Evolutionary conservation across 1,140 invertebrate species (phyloP).

Genomic region (Saccostrea echinata): DNA sequence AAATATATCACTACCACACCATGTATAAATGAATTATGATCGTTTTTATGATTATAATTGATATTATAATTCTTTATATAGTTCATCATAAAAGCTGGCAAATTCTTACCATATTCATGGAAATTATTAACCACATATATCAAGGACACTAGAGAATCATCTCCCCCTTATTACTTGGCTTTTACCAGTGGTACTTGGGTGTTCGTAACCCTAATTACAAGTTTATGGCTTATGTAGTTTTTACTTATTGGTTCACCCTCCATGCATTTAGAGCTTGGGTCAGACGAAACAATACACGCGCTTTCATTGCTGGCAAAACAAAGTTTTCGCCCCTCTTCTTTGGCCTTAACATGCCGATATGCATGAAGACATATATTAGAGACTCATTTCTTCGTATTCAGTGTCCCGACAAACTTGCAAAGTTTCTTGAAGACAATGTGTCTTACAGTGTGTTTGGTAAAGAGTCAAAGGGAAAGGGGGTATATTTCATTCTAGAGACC

Average conservation of each 20-base stretch:
- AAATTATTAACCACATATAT: neutral
- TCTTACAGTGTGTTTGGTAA: conserved; percentile 7
- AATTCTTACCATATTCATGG: conserved; percentile 8
- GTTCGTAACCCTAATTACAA: conserved; percentile 26
- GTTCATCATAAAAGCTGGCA: neutral
- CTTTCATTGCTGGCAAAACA: no score
- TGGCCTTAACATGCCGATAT: no score
- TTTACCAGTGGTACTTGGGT: conserved; percentile 2
- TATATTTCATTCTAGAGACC: conserved; percentile 33
- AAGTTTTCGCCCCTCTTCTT: no score
- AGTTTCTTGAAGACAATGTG: conserved; percentile 26
- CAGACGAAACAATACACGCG: no score
- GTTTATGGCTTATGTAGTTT: neutral
- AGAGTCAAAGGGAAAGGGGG: conserved; percentile 36
- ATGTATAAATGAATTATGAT: no score
- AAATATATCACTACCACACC: no score
- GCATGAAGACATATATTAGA: conserved; percentile 5
- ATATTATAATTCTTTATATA: no score
- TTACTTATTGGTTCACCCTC: conserved; percentile 1
- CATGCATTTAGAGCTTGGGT: conserved; percentile 34
- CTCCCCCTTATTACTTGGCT: neutral
- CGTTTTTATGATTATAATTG: no score
- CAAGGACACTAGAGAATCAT: neutral
- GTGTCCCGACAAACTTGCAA: neutral
- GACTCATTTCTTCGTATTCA: conserved; percentile 33